phyloP scores from a whole-genome alignment of 2,113 vertebrate genomes.

The Saguinus imperator region DNA sequence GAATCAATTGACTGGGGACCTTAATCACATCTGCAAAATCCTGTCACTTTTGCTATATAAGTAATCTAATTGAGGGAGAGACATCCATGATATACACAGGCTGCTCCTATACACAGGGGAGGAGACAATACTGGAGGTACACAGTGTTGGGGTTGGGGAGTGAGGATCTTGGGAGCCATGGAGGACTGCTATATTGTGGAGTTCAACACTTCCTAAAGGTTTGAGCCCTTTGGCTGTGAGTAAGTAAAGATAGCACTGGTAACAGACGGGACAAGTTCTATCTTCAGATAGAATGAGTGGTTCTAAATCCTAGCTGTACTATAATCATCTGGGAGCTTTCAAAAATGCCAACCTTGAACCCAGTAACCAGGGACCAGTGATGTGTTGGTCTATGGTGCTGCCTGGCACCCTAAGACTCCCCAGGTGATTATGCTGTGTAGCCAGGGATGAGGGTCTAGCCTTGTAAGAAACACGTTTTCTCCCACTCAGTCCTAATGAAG shows the following conservation, averaged over 20 bases:
- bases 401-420: not conserved
- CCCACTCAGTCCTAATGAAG: not conserved
- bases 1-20: not conserved
- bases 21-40: not conserved
- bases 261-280: not conserved
- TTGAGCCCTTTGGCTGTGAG: no score
- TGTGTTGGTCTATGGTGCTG: not conserved
- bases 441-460: not conserved
- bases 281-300: not conserved
- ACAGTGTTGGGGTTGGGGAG: fast-evolving
- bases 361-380: not conserved
- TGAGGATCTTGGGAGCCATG: not conserved
- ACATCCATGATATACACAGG: not conserved
- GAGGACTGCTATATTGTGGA: not conserved
- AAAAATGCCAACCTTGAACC: not conserved
- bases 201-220: not conserved
- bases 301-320: not conserved
- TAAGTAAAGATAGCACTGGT: no score
- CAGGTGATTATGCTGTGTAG: not conserved
- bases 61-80: not conserved
- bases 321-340: not conserved
- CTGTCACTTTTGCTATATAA: not conserved
- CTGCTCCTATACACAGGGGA: not conserved
- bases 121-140: not conserved
- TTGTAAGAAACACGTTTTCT: not conserved